phyloP scores from a whole-genome alignment of 2,113 vertebrate genomes.

The Lepidothrix coronata region DNA sequence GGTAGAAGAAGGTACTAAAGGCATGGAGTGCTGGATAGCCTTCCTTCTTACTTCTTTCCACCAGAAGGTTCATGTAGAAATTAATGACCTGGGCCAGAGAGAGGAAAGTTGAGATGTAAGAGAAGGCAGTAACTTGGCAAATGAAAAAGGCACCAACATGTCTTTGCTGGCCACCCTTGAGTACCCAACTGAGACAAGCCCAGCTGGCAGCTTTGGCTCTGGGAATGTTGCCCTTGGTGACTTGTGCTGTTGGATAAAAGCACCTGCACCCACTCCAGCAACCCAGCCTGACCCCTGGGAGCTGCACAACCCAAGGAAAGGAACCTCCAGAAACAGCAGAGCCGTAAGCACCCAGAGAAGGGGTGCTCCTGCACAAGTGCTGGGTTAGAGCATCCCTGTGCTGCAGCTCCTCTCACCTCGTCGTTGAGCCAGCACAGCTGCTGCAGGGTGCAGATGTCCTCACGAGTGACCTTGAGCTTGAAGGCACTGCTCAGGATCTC shows the following conservation, averaged over 20 bases:
- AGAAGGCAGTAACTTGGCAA: not conserved
- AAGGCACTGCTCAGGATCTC: constrained; percentile 87
- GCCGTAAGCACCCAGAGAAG: not conserved
- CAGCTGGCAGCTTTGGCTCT: not conserved
- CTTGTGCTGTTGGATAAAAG: not conserved
- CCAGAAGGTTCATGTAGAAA: constrained; percentile 91
- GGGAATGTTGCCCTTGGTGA: not conserved
- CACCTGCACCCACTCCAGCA: not conserved
- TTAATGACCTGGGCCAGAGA: constrained; percentile 83
- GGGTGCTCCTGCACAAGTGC: not conserved
- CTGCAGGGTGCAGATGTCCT: constrained; percentile 84
- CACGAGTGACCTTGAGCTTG: constrained; percentile 86
- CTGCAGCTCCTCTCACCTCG: constrained; percentile 72
- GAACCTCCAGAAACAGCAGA: not conserved
- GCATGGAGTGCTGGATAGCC: constrained; percentile 78
- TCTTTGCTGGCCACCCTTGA: not conserved
- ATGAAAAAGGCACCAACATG: not conserved
- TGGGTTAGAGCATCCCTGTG: not conserved
- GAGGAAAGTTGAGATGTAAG: not conserved
- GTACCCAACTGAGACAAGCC: not conserved
- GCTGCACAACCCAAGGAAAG: not conserved
- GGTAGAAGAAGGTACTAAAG: constrained; percentile 93
- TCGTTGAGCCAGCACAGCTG: constrained; percentile 89
- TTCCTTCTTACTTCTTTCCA: constrained; percentile 79
- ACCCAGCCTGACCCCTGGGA: not conserved